phyloP scores from a whole-genome alignment of 2,797 vertebrate genomes.

The Typhlichthys subterraneus region DNA sequence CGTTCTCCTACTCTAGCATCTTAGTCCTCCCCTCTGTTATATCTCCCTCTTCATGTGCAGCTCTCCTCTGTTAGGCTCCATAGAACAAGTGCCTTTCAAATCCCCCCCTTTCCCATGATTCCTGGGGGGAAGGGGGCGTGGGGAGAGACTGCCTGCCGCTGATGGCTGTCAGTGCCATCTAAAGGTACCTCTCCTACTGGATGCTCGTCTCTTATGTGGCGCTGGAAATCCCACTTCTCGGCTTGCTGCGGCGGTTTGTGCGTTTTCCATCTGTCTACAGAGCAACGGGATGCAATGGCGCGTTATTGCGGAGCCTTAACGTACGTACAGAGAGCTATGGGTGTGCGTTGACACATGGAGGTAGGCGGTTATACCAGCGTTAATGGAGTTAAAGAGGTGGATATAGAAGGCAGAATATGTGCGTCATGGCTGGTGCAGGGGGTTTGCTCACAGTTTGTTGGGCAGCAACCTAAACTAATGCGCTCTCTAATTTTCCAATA shows the following conservation, averaged over 20 bases:
- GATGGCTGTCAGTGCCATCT: slow-evolving; percentile 58
- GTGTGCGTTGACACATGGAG: slow-evolving; percentile 17
- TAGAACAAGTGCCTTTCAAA: slow-evolving; percentile 34
- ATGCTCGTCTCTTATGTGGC: slow-evolving; percentile 38
- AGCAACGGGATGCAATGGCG: slow-evolving; percentile 24
- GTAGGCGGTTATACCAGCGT: slow-evolving; percentile 16
- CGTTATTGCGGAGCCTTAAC: slow-evolving; percentile 32
- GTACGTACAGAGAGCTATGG: slow-evolving; percentile 30
- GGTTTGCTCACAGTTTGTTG: slow-evolving; percentile 3
- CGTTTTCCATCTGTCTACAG: slow-evolving; percentile 17
- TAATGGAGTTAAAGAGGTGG: slow-evolving; percentile 11
- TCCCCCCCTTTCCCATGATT: slow-evolving; percentile 49
- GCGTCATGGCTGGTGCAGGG: slow-evolving; percentile 20
- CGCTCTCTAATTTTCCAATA: slow-evolving; percentile 52
- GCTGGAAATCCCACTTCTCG: slow-evolving; percentile 22
- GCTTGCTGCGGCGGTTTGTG: slow-evolving; percentile 2
- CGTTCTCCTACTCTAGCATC: slow-evolving; percentile 22
- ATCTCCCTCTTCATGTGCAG: slow-evolving; percentile 20
- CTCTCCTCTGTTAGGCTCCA: slow-evolving; percentile 25
- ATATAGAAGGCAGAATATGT: slow-evolving; percentile 30
- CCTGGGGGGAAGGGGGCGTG: slow-evolving; percentile 54
- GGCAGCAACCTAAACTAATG: slow-evolving; percentile 33
- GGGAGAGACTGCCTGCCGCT: slow-evolving; percentile 33
- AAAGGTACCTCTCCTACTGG: slow-evolving; percentile 47
- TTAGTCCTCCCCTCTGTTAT: slow-evolving; percentile 2